Evolutionary conservation across 1,140 invertebrate genomes (phyloP).

Genomic region (Campoletis sonorensis): DNA sequence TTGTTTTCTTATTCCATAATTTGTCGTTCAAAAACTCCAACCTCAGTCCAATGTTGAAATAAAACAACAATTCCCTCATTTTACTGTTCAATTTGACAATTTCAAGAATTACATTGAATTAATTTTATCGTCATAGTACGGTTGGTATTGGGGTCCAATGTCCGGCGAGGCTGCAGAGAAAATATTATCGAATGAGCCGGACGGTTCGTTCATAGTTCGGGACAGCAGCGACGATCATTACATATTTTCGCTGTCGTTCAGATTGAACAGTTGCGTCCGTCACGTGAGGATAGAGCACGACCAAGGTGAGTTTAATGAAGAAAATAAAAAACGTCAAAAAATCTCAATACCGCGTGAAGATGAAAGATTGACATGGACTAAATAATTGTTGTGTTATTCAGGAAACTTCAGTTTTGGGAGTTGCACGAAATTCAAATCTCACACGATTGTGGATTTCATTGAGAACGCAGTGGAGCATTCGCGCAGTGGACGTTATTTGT

Average conservation of each 20-base stretch:
- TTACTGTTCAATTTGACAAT: no score
- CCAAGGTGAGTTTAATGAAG: slow-evolving; percentile 84
- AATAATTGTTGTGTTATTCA: slow-evolving; percentile 67
- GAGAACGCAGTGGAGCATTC: slow-evolving; percentile 98
- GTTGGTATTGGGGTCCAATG: slow-evolving; percentile 99
- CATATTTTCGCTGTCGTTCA: slow-evolving; percentile 97
- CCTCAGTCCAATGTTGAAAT: no score
- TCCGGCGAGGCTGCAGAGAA: slow-evolving; percentile 96
- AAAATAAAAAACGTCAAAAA: not conserved
- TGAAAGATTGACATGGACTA: not conserved
- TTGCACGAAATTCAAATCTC: slow-evolving; percentile 95
- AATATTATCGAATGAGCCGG: slow-evolving; percentile 94
- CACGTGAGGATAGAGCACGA: slow-evolving; percentile 98
- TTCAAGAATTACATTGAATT: no score
- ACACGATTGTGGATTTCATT: slow-evolving; percentile 98
- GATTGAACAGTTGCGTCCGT: slow-evolving; percentile 92
- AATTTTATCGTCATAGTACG: slow-evolving; percentile 84
- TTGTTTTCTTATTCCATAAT: no score
- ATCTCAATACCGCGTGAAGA: no score
- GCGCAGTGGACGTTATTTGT: slow-evolving; percentile 94
- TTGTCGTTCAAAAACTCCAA: no score
- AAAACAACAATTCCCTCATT: no score
- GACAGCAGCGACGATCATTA: slow-evolving; percentile 98
- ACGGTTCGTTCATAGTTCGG: slow-evolving; percentile 96
- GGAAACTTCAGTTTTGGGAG: slow-evolving; percentile 98